These are phyloP conservation scores for Planiliza haematocheilus DNA, from an alignment of 2,113 vertebrate genomes.

Conservation along the genomic window DNA sequence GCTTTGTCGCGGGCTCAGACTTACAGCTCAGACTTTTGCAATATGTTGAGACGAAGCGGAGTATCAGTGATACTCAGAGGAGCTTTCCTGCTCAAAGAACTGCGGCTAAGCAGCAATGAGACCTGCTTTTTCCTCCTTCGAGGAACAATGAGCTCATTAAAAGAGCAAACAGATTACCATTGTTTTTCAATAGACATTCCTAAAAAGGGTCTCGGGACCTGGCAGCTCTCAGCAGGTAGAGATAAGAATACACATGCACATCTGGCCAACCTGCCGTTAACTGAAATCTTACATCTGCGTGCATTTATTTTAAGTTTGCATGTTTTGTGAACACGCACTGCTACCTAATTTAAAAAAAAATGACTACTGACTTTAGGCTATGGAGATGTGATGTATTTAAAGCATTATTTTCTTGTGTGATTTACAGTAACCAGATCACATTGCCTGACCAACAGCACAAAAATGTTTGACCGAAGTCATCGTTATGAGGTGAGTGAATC, in stretches of 20 bases:
- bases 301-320: not conserved
- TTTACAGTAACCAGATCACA: no score
- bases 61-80: conserved; percentile 71
- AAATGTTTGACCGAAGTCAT: not conserved
- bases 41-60: conserved; percentile 54
- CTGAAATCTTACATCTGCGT: not conserved
- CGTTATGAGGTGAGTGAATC: not conserved
- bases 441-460: no score
- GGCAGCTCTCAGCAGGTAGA: conserved; percentile 72
- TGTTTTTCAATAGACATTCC: conserved; percentile 56
- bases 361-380: no score
- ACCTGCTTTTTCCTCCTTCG: conserved; percentile 70
- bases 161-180: conserved; percentile 83
- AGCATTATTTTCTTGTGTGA: no score
- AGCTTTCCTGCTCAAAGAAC: conserved; percentile 76
- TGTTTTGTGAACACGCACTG: not conserved
- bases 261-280: conserved; percentile 68
- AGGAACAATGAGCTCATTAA: conserved; percentile 83
- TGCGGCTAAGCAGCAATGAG: conserved; percentile 72
- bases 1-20: conserved; percentile 66
- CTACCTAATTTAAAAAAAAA: no score
- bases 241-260: conserved; percentile 68
- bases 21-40: conserved; percentile 55
- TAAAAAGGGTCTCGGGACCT: conserved; percentile 63
- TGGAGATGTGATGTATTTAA: not conserved